Evolutionary conservation across 2,113 vertebrate genomes (phyloP).

Genomic region (Tyrannus savana): DNA sequence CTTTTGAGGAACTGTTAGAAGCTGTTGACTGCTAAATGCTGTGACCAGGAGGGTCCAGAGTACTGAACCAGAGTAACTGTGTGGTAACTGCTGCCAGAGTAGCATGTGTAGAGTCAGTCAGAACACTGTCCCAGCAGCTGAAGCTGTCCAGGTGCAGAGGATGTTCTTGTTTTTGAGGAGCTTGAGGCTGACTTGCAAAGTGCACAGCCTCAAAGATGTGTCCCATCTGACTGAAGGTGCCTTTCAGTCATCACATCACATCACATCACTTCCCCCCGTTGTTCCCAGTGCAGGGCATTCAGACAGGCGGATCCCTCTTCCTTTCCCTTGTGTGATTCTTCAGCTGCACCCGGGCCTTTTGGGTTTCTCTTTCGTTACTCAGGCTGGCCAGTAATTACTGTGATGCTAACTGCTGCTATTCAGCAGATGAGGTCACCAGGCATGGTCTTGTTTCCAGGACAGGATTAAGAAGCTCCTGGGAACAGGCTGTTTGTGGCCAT

Average conservation of each 20-base stretch:
- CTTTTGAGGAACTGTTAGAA: not conserved
- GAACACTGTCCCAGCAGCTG: not conserved
- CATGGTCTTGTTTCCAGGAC: constrained; percentile 6
- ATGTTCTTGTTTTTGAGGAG: not conserved
- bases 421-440: constrained; percentile 19
- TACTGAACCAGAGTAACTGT: not conserved
- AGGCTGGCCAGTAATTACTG: constrained; percentile 18
- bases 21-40: not conserved
- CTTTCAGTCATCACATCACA: not conserved
- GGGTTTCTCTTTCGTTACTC: not conserved
- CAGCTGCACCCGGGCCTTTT: not conserved
- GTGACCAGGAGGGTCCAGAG: not conserved
- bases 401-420: constrained; percentile 20
- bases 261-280: not conserved
- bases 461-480: constrained; percentile 48
- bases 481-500: constrained; percentile 12
- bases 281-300: not conserved
- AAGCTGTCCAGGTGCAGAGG: not conserved
- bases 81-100: not conserved
- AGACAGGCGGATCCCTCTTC: fast-evolving
- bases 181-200: not conserved
- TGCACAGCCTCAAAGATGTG: not conserved
- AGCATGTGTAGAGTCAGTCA: not conserved
- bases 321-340: not conserved
- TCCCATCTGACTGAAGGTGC: not conserved